Conservation (phyloP, 2,888 invertebrate genomes). For the Synergus itoensis region DNA sequence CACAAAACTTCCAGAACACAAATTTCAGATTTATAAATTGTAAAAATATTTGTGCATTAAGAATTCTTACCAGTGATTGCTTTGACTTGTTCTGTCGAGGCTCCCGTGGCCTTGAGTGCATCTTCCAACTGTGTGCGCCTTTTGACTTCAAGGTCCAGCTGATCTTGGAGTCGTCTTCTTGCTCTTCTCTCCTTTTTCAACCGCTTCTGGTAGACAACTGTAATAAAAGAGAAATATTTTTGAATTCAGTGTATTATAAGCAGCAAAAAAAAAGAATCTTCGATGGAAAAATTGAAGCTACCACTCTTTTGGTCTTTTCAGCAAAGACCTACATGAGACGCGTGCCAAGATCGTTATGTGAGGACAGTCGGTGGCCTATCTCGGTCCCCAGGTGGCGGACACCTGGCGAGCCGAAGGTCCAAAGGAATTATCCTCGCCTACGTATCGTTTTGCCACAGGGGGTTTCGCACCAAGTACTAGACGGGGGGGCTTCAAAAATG, state of each 20-base stretch:
- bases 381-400: slow-evolving; percentile 67
- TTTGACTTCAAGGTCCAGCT: slow-evolving; percentile 89
- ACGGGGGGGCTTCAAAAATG: slow-evolving; percentile 31
- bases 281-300: neutral
- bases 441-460: slow-evolving; percentile 71
- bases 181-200: slow-evolving; percentile 92
- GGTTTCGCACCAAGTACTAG: slow-evolving; percentile 62
- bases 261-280: too few relatives aligned
- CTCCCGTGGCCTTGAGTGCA: slow-evolving; percentile 87
- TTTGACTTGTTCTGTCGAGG: slow-evolving; percentile 87
- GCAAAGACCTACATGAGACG: slow-evolving; percentile 36
- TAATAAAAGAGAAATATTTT: slow-evolving; percentile 67
- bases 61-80: slow-evolving; percentile 86
- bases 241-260: neutral
- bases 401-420: slow-evolving; percentile 66
- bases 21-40: neutral
- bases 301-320: neutral
- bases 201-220: slow-evolving; percentile 94
- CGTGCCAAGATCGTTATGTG: slow-evolving; percentile 51
- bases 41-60: neutral
- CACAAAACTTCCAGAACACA: neutral
- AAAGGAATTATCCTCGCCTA: slow-evolving; percentile 63
- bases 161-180: slow-evolving; percentile 90
- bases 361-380: slow-evolving; percentile 47
- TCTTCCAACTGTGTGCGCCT: slow-evolving; percentile 89